Evolutionary conservation across 2,888 invertebrate species (phyloP).

Genomic region (Idaea aversata): DNA sequence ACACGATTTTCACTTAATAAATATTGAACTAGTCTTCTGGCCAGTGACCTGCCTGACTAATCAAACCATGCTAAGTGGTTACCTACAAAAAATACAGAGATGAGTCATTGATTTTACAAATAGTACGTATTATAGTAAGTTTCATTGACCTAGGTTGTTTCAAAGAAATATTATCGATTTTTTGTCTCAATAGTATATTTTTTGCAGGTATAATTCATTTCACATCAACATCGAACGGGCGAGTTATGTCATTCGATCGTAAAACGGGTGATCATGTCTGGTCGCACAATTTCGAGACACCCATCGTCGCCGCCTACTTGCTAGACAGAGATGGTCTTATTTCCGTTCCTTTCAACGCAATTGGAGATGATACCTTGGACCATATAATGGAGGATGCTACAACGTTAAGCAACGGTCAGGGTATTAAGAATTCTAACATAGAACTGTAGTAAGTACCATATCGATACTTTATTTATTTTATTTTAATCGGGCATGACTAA

Average conservation of each 20-base stretch:
- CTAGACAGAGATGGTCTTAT: constrained; percentile 88
- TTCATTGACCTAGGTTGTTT: neutral
- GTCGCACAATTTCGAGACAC: constrained; percentile 92
- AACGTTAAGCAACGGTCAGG: constrained; percentile 76
- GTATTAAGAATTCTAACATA: constrained; percentile 80
- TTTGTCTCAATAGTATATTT: constrained; percentile 8
- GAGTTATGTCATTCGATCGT: constrained; percentile 91
- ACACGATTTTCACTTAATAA: neutral
- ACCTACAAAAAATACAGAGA: neutral
- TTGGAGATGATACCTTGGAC: constrained; percentile 91
- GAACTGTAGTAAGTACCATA: constrained; percentile 79
- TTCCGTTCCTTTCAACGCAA: constrained; percentile 92
- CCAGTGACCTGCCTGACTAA: neutral
- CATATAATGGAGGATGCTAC: constrained; percentile 83
- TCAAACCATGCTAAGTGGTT: neutral
- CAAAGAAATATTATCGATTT: neutral
- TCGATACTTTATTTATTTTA: neutral
- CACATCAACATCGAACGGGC: constrained; percentile 93
- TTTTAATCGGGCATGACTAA: neutral
- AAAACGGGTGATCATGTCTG: constrained; percentile 91
- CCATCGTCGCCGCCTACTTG: constrained; percentile 93
- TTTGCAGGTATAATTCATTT: constrained; percentile 90
- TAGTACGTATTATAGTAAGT: neutral
- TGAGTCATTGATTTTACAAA: neutral
- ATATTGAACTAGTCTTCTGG: neutral